These are phyloP conservation scores for Nemurella pictetii DNA, from an alignment of 2,888 invertebrate species.

Conservation along the genomic window DNA sequence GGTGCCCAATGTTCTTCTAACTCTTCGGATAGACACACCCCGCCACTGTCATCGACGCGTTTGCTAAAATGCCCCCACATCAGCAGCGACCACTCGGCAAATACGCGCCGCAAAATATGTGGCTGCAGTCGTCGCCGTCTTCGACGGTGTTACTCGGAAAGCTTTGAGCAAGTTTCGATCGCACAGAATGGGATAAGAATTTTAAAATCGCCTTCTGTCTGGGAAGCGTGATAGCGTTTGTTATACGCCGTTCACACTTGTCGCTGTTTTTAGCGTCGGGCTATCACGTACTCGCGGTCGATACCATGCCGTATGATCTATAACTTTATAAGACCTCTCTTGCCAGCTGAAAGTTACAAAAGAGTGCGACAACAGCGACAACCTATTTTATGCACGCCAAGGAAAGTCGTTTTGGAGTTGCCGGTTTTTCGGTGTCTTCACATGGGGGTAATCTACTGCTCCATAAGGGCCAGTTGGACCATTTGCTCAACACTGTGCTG, in stretches of 20 bases:
- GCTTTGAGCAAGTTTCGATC: conserved; percentile 29
- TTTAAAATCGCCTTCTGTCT: conserved; percentile 8
- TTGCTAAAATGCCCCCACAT: neutral
- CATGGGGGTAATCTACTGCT: too few species aligned
- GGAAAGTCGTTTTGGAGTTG: neutral
- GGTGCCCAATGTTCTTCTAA: too few species aligned
- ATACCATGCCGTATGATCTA: neutral
- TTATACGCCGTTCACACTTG: neutral
- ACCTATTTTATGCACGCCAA: neutral
- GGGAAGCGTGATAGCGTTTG: neutral
- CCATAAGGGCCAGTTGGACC: too few species aligned
- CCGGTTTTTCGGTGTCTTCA: neutral
- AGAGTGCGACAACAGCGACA: neutral
- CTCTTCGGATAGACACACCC: too few species aligned
- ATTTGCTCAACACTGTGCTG: too few species aligned
- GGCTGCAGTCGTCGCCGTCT: neutral
- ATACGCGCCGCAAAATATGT: neutral
- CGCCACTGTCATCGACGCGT: neutral
- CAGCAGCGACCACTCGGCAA: neutral
- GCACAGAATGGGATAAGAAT: conserved; percentile 20
- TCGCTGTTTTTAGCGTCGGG: neutral
- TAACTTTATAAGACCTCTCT: neutral
- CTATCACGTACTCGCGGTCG: neutral
- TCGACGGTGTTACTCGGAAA: conserved; percentile 28
- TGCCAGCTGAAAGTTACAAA: neutral